These are phyloP conservation scores for Sclerurus mexicanus DNA, from an alignment of 2,113 vertebrate genomes.

Conservation along the genomic window DNA sequence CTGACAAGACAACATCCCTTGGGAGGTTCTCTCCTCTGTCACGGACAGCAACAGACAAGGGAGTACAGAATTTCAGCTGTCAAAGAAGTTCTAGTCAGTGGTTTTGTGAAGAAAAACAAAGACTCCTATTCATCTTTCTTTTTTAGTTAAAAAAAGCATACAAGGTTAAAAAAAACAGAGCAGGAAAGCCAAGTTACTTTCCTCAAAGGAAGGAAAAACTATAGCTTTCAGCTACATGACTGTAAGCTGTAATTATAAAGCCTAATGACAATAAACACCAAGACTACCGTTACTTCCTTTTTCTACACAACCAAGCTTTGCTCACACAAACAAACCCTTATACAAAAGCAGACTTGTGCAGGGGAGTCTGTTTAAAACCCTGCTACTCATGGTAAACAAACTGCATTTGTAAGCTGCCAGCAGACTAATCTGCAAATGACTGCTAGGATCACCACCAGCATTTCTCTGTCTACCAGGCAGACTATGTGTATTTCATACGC, in stretches of 20 bases:
- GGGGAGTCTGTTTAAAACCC: background rate
- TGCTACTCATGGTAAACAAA: background rate
- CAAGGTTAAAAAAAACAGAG: background rate
- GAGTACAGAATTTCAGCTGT: background rate
- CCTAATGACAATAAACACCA: background rate
- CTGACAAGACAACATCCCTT: background rate
- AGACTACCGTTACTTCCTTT: background rate
- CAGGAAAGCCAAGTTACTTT: background rate
- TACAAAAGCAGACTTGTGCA: background rate
- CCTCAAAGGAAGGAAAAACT: background rate
- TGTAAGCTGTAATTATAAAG: background rate
- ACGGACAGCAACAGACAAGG: background rate
- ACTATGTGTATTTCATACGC: background rate
- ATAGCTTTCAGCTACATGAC: background rate
- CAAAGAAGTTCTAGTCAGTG: background rate
- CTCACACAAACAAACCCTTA: background rate
- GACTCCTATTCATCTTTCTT: background rate
- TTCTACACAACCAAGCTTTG: background rate
- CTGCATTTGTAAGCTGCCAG: background rate
- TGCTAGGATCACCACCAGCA: background rate
- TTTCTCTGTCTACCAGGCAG: background rate
- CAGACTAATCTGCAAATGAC: background rate
- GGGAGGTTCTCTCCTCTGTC: background rate
- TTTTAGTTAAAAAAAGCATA: background rate
- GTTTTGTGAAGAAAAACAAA: background rate